Evolutionary conservation across 1,140 invertebrate species (phyloP), one percentile per base, ranked within the genome.

Genomic region (Leptinotarsa texana): DNA sequence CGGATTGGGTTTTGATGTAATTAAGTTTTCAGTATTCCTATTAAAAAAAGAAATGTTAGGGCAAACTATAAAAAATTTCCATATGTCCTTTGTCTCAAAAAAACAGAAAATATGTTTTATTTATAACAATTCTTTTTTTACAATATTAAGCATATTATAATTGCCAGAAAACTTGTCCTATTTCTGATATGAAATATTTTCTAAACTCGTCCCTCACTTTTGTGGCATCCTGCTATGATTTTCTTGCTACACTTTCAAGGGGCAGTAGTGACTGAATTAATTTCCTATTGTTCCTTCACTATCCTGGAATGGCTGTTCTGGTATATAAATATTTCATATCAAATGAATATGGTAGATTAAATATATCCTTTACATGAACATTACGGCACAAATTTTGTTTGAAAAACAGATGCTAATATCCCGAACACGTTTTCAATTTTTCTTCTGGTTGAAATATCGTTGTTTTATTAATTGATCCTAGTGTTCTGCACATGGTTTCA

Each of bases 371-470:
- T 57, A n/a, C 51, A 4, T 57, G 15, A 57, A 57, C 51, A 57
- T 57, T 57, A 57, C 15, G 51, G 51, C 51, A 2, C 51, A 57
- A 57, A 57, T 57, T 33, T 33, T 33, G 27, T 6, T 33, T 33
- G 27, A 33, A 8, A 88, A 69, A 83, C 81, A 42, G 83, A 79
- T 8, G 83, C 75, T 42, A 89, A 75, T 66, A 89, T 88, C n/a
- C 87, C 88, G 81, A 89, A 89, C 2, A 83, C 84, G 82, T 88
- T 89, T 83, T 89, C 88, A 6, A 88, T 82, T 49, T 86, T 81
- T 76, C 84, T 82, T 15, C 85, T 75, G 33, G 83, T 87, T 87
- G 74, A 84, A 87, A 70, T 84, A 75, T 74, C 80, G 77, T 83
- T 85, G 71, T 73, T 76, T 75, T 57, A 81, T 76, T 22, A 79